Evolutionary conservation across 2,797 vertebrate genomes (phyloP), one percentile per base, ranked within the genome.

Genomic region (Liparis tanakae): DNA sequence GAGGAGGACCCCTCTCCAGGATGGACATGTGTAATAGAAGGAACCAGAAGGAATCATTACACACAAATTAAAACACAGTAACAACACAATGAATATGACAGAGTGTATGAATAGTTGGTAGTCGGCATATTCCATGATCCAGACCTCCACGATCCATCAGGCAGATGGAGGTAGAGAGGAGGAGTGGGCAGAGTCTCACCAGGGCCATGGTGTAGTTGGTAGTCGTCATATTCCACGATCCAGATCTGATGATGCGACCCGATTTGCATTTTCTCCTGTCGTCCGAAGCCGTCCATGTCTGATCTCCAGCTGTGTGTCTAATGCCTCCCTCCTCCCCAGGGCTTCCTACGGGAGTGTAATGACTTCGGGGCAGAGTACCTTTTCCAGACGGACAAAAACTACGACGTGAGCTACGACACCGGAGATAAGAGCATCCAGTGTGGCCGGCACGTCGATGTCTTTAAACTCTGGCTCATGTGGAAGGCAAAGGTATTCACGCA

Each of bases 381-480:
- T 37, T 95, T 96, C 83, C 94, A 96, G 84, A 81, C 74, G 5
- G 94, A 95, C 89, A 95, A 96, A 81, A 73, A 84, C 1, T 93
- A 94, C 12, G 82, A 94, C 36, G 67, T 86, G 59, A 72, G 85
- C 72, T 96, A 95, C 54, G 93, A 95, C 73, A 93, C 87, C 0
- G 93, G 89, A 7, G 91, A 96, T 78, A 95, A 95, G 81, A 90
- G 79, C 64, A 93, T 95, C 83, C 94, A 95, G 25, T 95, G 92
- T 30, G 92, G 91, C 12, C 20, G 86, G 56, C 92, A 94, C 2
- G 88, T 94, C 18, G 92, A 94, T 17, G 58, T 92, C 66, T 95
- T 95, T 54, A 95, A 95, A 67, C 87, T 95, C 7, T 94, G 90
- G 91, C 86, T 96, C 68, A 95, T 94, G 92, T 95, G 90, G 93